A percentile compares a stretch with the other conserved stretches of the same genome.
Conservation (phyloP, 2,888 invertebrate species). For the Stegophylla sp. region DNA sequence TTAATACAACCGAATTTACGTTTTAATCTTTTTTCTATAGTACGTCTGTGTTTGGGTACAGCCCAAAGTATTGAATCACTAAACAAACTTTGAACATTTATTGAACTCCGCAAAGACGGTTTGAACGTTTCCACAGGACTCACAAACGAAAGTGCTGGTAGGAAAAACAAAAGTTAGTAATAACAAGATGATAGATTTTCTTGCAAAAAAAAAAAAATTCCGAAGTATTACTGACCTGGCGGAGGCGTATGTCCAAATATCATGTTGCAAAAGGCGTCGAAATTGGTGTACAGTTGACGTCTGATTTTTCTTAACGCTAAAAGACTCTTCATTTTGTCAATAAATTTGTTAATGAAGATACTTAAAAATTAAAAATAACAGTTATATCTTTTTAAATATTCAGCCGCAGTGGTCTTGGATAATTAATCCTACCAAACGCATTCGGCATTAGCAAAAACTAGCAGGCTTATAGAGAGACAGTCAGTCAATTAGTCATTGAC, state of each 20-base stretch:
- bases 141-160: conserved; percentile 21
- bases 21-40: conserved; percentile 76
- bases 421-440: too few relatives aligned
- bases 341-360: too few relatives aligned
- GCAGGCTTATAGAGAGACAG: too few relatives aligned
- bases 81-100: conserved; percentile 63
- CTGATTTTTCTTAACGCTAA: neutral
- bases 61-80: conserved; percentile 78
- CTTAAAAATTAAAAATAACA: too few relatives aligned
- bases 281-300: neutral
- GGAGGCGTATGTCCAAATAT: conserved; percentile 36
- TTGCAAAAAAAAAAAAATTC: neutral
- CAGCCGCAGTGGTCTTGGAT: too few relatives aligned
- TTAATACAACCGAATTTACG: conserved; percentile 77
- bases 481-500: too few relatives aligned
- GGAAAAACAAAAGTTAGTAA: neutral
- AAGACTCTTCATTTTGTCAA: conserved; percentile 26
- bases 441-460: too few relatives aligned
- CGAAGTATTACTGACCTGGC: conserved; percentile 5
- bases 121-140: neutral
- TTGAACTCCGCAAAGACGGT: neutral
- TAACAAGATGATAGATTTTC: neutral
- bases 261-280: conserved; percentile 28
- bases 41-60: conserved; percentile 80
- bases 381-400: too few relatives aligned